Evolutionary conservation across 2,797 vertebrate species (phyloP).

Genomic region (Dendrocincla fuliginosa): DNA sequence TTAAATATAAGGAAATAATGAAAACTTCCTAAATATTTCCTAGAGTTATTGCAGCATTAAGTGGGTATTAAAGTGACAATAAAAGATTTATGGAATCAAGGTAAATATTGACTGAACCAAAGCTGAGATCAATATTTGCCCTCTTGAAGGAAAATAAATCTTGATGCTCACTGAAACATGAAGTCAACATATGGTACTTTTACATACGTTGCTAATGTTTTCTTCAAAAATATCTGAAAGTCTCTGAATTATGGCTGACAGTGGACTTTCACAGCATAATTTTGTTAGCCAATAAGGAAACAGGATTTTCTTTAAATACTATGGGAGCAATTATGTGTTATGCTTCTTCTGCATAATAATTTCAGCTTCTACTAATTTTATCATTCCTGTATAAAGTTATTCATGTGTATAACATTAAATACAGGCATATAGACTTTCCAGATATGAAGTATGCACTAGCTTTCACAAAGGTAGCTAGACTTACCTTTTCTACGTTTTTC

Average conservation of each 20-base stretch:
- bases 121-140: slow-evolving; percentile 65
- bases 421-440: not conserved
- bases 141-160: slow-evolving; percentile 66
- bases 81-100: slow-evolving; percentile 62
- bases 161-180: slow-evolving; percentile 59
- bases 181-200: slow-evolving; percentile 56
- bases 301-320: not conserved
- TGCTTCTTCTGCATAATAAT: not conserved
- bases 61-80: slow-evolving; percentile 55
- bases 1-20: slow-evolving; percentile 53
- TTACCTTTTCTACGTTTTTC: slow-evolving; percentile 97
- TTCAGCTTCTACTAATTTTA: not conserved
- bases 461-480: not conserved
- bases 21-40: slow-evolving; percentile 66
- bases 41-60: slow-evolving; percentile 55
- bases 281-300: not conserved
- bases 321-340: not conserved
- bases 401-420: not conserved
- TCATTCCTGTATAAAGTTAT: not conserved
- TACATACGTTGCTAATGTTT: slow-evolving; percentile 18
- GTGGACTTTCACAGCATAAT: not conserved
- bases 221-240: slow-evolving; percentile 37
- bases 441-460: not conserved
- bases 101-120: slow-evolving; percentile 66
- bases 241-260: slow-evolving; percentile 12